phyloP scores from a whole-genome alignment of 1,140 invertebrate species.

The Centruroides sculpturatus region DNA sequence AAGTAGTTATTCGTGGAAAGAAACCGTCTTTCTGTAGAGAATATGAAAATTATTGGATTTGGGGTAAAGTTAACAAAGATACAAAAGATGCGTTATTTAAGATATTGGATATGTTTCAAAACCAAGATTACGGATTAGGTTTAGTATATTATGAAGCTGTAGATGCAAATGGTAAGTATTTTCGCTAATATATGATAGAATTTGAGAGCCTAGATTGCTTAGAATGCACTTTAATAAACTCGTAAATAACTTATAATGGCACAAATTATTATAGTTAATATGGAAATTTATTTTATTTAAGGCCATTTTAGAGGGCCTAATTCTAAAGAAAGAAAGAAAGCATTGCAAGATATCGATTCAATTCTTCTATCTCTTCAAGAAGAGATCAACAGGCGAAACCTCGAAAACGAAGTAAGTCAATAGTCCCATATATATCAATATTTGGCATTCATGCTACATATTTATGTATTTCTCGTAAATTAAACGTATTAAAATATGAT shows the following conservation, averaged over 20 bases:
- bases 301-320: slow-evolving; percentile 19
- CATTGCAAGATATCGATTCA: slow-evolving; percentile 16
- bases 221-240: too few relatives aligned
- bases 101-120: slow-evolving; percentile 14
- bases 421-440: not conserved
- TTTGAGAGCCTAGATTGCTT: too few relatives aligned
- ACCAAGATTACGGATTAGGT: slow-evolving; percentile 15
- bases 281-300: not conserved
- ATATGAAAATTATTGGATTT: slow-evolving; percentile 18
- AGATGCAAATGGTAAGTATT: slow-evolving; percentile 16
- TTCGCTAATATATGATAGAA: too few relatives aligned
- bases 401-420: slow-evolving; percentile 12
- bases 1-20: slow-evolving; percentile 11
- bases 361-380: slow-evolving; percentile 14
- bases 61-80: slow-evolving; percentile 16
- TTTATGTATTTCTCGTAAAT: slow-evolving; percentile 33
- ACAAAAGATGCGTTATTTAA: slow-evolving; percentile 11
- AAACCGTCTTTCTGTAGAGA: slow-evolving; percentile 11
- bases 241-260: too few relatives aligned
- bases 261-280: too few relatives aligned
- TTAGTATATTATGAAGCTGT: slow-evolving; percentile 18
- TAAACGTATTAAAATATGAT: slow-evolving; percentile 33
- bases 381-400: slow-evolving; percentile 14
- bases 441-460: not conserved
- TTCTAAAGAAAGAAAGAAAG: slow-evolving; percentile 11